phyloP scores from a whole-genome alignment of 53 echinoderm and acorn worm genomes.

The Zoroaster sp. region DNA sequence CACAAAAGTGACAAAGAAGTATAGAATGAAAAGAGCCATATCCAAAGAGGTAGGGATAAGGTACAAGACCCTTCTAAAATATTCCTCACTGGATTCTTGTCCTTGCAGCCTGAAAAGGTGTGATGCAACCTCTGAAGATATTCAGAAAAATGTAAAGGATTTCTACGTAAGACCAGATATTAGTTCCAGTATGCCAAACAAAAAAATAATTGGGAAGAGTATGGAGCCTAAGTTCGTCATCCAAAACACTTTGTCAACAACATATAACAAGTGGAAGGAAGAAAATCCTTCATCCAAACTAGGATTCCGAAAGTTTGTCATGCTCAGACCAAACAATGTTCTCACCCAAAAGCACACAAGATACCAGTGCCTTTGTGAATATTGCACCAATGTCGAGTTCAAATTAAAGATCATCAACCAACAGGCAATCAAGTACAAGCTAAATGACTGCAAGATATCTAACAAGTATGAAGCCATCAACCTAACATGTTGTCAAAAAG shows the following conservation, averaged over 20 bases:
- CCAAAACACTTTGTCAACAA: not conserved
- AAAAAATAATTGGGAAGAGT: not conserved
- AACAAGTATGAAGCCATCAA: slow-evolving; percentile 1
- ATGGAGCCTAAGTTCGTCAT: not conserved
- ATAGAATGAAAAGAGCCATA: not conserved
- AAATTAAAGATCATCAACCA: not conserved
- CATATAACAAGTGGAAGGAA: not conserved
- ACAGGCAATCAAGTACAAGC: not conserved
- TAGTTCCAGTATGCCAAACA: not conserved
- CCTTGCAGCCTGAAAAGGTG: too few relatives aligned
- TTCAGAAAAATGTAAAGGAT: not conserved
- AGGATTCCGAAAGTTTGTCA: not conserved
- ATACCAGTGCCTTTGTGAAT: not conserved
- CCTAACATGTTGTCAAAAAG: slow-evolving; percentile 17
- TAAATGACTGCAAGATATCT: not conserved
- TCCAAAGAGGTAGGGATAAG: not conserved
- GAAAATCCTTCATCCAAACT: not conserved
- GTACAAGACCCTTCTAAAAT: not conserved
- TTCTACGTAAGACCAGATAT: not conserved
- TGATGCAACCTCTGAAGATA: not conserved
- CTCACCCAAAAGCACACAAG: not conserved
- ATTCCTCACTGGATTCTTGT: not conserved
- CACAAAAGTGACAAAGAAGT: not conserved
- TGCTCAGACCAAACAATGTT: not conserved
- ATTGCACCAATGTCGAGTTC: slow-evolving; percentile 44